Base-by-base conservation (phyloP, 2,888 invertebrate genomes). In the Phortica okadai region DNA sequence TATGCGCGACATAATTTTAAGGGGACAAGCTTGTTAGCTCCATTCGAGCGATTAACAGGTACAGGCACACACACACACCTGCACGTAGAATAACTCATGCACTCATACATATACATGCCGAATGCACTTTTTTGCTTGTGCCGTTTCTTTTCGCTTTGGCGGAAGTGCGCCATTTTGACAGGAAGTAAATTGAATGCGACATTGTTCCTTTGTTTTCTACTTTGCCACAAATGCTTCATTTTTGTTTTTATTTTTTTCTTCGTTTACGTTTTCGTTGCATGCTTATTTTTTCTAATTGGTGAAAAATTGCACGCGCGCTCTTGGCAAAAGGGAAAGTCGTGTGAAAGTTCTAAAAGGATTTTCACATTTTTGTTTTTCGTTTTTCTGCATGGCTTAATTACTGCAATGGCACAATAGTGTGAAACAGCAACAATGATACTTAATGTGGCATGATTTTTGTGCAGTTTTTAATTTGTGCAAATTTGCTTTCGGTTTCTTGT, bases 141-240 rank as follows among this genome's bases (percentile, higher is more conserved):
- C 59, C 42, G 41, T 42, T 16, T 59, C 11, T 41, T 25, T 50
- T 21, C 50, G 59, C 74, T 45, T 66, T 66, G 77, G 25, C 76
- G 83, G 83, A 84, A 83, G 80, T 81, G 80, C 81, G 80, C 77
- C 79, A 82, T 79, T 83, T 82, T 78, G 74, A 77, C 77, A 79
- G 79, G 79, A 81, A 83, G 77, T 76, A 78, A 80, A 80, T 73
- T 78, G 75, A 73, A 78, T 76, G 74, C 59, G 74, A 56, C 73
- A 75, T 74, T 77, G 77, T 64, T 74, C 45, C n/a, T n/a, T n/a
- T n/a, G n/a, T 10, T 62, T 62, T 66, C 41, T 66, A 41, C 42
- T 66, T 8, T 66, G 56, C 56, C n/a, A 69, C 45, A 72, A 72
- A 69, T 16, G 56, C 74, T 50, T 50, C 50, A 2, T 4, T 33